Evolutionary conservation across 2,113 vertebrate species (phyloP).

Genomic region (Chlorodrepanis virens): DNA sequence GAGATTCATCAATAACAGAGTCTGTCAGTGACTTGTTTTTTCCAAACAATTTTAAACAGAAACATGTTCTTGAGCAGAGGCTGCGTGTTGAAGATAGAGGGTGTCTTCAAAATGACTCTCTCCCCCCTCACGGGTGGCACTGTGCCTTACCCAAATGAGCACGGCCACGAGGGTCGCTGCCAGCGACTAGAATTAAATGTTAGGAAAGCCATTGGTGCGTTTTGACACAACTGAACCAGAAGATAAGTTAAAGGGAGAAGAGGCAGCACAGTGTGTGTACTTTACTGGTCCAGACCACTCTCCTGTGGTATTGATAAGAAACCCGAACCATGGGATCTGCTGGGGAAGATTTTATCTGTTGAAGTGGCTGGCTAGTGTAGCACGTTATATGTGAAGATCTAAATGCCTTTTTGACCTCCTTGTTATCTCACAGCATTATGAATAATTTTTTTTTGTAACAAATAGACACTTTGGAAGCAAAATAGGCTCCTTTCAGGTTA

Average conservation of each 20-base stretch:
- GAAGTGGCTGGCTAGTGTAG: neutral
- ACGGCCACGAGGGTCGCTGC: neutral
- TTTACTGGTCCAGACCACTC: neutral
- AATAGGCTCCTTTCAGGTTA: constrained; percentile 1
- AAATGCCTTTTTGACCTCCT: neutral
- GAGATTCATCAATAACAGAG: neutral
- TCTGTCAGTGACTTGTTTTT: neutral
- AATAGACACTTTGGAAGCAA: neutral
- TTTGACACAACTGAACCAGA: neutral
- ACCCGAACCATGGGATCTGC: neutral
- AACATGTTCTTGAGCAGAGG: neutral
- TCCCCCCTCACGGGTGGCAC: neutral
- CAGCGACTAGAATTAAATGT: neutral
- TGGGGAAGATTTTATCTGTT: neutral
- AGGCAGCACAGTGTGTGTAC: neutral
- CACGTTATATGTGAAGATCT: neutral
- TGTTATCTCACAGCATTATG: neutral
- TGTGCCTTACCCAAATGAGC: neutral
- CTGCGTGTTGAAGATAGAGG: neutral
- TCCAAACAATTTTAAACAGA: neutral
- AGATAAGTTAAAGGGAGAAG: neutral
- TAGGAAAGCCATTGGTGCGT: neutral
- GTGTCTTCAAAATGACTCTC: neutral
- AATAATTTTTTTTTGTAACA: neutral
- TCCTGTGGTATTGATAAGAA: neutral